Evolutionary conservation across 2,113 vertebrate species (phyloP).

Genomic region (Archilochus colubris): DNA sequence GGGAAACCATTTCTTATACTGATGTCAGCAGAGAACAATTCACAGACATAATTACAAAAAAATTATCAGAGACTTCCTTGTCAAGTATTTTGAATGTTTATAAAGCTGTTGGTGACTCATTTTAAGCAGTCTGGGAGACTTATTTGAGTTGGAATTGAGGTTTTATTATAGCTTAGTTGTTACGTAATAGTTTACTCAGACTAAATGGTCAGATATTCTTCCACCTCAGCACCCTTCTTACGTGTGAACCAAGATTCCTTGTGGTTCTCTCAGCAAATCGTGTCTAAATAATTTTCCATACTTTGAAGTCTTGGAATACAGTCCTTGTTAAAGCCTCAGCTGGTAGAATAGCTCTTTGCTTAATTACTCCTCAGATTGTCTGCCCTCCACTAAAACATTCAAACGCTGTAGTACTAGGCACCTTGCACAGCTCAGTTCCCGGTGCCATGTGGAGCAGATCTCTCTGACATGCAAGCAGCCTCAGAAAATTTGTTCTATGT

Average conservation of each 20-base stretch:
- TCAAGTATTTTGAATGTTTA: constrained; percentile 87
- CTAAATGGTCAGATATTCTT: constrained; percentile 74
- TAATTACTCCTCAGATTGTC: constrained; percentile 20
- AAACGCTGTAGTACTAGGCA: background rate
- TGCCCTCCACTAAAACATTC: background rate
- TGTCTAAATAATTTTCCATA: constrained; percentile 71
- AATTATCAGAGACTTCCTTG: constrained; percentile 88
- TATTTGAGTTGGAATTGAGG: constrained; percentile 85
- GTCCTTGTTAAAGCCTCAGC: constrained; percentile 15
- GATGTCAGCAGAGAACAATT: constrained; percentile 90
- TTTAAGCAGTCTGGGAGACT: constrained; percentile 83
- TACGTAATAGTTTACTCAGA: constrained; percentile 85
- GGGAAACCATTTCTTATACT: constrained; percentile 83
- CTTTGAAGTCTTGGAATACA: constrained; percentile 22
- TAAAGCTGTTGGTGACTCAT: constrained; percentile 88
- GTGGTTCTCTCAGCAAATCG: constrained; percentile 73
- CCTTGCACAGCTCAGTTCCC: background rate
- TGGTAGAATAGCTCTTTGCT: background rate
- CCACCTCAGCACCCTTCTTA: constrained; percentile 71
- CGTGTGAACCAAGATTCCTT: constrained; percentile 67
- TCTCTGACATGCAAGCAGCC: background rate
- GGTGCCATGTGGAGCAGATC: background rate
- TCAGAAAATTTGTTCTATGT: background rate
- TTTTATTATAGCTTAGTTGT: constrained; percentile 85
- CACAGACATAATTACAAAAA: constrained; percentile 87